Evolutionary conservation across 2,113 vertebrate genomes (phyloP), one percentile per base, ranked within the genome.

Genomic region (Eudorcas thomsonii): DNA sequence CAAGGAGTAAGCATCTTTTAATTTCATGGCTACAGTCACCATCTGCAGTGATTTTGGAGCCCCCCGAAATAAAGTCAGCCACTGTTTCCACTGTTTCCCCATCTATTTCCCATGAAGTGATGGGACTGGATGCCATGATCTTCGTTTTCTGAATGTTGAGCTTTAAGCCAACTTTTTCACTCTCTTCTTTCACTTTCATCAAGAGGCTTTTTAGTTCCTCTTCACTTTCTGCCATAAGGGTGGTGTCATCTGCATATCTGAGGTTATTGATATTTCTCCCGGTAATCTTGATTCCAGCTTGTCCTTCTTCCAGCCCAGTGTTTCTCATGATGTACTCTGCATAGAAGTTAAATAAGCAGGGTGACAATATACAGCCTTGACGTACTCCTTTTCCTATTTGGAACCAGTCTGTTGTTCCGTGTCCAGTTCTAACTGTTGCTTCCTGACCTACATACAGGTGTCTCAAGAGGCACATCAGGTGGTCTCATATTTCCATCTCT

Each of bases 221-320:
- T 67, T 67, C 4, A n/a, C 33, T 67, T 67, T 67, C 64, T 67
- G 64, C 33, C 64, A n/a, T 67, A n/a, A n/a, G 33, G 2, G 16
- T 67, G 4, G 16, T n/a, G 8, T 67, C 33, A n/a, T n/a, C 33
- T 67, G 64, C 33, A 19, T 67, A n/a, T 67, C 33, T n/a, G 64
- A 67, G 16, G 0, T n/a, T 67, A n/a, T n/a, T 67, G 8, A n/a
- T 67, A 67, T n/a, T 67, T 10, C 0, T n/a, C 17, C 16, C 0
- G 0, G 64, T 33, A 67, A 67, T 67, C 16, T 19, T 19, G 64
- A 67, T 67, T 67, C 64, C 8, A 67, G 33, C 8, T n/a, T 67
- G 33, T n/a, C 33, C 33, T 67, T 67, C 64, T 5, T 67, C 64
- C 16, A 67, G 64, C 2, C 64, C 64, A 67, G 64, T 1, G 0